Evolutionary conservation across 2,797 vertebrate genomes (phyloP).

Genomic region (Enteromius anoplus): DNA sequence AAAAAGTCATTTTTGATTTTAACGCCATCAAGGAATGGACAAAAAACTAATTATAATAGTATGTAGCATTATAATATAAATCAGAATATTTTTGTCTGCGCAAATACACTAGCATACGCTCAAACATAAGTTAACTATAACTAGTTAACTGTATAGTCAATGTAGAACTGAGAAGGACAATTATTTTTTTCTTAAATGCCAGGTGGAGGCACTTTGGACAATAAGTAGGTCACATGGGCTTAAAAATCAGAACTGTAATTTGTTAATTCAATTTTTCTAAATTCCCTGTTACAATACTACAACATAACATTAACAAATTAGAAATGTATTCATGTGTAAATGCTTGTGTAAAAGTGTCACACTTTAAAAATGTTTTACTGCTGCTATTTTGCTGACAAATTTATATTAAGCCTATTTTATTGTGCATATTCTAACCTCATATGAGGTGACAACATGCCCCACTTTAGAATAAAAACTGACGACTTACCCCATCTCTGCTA

Average conservation of each 20-base stretch:
- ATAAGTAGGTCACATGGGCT: too few species aligned
- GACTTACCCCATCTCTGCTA: background rate
- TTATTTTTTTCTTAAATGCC: background rate
- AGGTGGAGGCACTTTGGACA: background rate
- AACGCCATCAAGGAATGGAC: too few species aligned
- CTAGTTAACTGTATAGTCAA: background rate
- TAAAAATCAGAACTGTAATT: background rate
- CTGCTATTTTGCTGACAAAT: background rate
- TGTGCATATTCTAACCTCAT: background rate
- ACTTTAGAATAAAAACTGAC: too few species aligned
- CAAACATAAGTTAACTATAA: background rate
- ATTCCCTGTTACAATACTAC: background rate
- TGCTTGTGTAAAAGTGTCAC: background rate
- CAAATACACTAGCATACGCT: background rate
- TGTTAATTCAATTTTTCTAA: background rate
- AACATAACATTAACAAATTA: background rate
- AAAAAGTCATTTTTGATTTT: too few species aligned
- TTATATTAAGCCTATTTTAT: background rate
- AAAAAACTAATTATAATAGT: too few species aligned
- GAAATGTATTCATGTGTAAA: too few species aligned
- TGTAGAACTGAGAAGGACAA: background rate
- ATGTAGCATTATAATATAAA: background rate
- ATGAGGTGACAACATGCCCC: background rate
- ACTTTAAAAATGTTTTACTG: background rate
- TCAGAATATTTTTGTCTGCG: background rate